These are phyloP conservation scores for Megaceryle maxima DNA, from an alignment of 2,113 vertebrate genomes.

Conservation along the genomic window DNA sequence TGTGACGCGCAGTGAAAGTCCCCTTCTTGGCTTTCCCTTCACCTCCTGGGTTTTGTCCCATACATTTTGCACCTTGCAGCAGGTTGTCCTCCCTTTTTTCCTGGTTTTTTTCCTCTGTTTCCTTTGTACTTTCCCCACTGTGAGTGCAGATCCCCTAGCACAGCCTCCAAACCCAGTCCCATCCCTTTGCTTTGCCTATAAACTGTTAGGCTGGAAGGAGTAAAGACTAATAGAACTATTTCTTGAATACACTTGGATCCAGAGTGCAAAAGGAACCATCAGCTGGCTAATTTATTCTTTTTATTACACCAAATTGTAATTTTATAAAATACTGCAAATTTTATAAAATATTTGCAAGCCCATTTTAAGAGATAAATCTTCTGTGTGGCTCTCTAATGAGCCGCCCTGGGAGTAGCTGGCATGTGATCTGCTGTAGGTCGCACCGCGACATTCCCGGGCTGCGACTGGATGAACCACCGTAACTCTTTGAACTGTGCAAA, in stretches of 20 bases:
- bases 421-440: conserved; percentile 54
- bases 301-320: conserved; percentile 58
- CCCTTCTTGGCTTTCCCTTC: neutral
- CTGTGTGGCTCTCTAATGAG: conserved; percentile 61
- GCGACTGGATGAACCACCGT: conserved; percentile 39
- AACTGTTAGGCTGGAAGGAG: neutral
- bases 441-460: conserved; percentile 15
- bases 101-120: neutral
- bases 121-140: neutral
- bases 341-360: conserved; percentile 69
- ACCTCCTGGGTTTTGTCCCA: neutral
- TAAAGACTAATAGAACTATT: neutral
- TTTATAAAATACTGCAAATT: conserved; percentile 70
- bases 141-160: neutral
- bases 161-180: neutral
- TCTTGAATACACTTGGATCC: conserved; percentile 6
- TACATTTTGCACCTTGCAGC: neutral
- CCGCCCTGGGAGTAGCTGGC: conserved; percentile 20
- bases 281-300: conserved; percentile 53
- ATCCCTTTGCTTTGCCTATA: neutral
- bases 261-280: conserved; percentile 34
- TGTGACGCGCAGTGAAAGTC: neutral
- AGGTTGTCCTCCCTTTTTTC: neutral
- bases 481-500: conserved; percentile 69
- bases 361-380: conserved; percentile 65